phyloP scores from a whole-genome alignment of 1,140 invertebrate genomes.

The Philopotamus ludificatus region DNA sequence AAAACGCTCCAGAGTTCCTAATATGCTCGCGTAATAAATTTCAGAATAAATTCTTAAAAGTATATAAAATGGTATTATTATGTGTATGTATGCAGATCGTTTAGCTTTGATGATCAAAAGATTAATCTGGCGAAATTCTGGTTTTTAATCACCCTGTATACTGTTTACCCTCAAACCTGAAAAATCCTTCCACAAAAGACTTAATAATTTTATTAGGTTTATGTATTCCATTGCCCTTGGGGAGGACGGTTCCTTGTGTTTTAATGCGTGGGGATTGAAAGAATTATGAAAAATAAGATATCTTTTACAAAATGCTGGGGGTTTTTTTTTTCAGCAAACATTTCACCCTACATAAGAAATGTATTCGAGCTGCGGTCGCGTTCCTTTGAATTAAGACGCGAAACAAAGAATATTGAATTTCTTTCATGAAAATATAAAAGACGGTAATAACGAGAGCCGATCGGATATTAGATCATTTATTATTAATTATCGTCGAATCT shows the following conservation, averaged over 20 bases:
- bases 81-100: slow-evolving; percentile 2
- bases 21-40: not conserved
- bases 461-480: too few relatives aligned
- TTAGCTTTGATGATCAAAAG: too few relatives aligned
- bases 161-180: slow-evolving; percentile 19
- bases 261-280: slow-evolving; percentile 27
- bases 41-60: not conserved
- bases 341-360: slow-evolving; percentile 17
- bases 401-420: too few relatives aligned
- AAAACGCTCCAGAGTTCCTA: too few relatives aligned
- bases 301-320: slow-evolving; percentile 2
- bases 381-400: slow-evolving; percentile 13
- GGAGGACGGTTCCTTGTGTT: slow-evolving; percentile 19
- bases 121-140: too few relatives aligned
- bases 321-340: slow-evolving; percentile 11
- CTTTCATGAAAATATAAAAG: too few relatives aligned
- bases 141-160: slow-evolving; percentile 5
- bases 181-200: slow-evolving; percentile 28
- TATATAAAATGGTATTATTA: not conserved
- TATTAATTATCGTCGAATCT: too few relatives aligned
- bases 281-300: slow-evolving; percentile 29
- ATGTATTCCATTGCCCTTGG: slow-evolving; percentile 18
- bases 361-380: slow-evolving; percentile 9
- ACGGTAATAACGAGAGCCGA: too few relatives aligned
- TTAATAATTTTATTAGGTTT: slow-evolving; percentile 35